These are phyloP conservation scores for Drosophila murphyi DNA, from an alignment of 1,140 invertebrate genomes.

Conservation along the genomic window DNA sequence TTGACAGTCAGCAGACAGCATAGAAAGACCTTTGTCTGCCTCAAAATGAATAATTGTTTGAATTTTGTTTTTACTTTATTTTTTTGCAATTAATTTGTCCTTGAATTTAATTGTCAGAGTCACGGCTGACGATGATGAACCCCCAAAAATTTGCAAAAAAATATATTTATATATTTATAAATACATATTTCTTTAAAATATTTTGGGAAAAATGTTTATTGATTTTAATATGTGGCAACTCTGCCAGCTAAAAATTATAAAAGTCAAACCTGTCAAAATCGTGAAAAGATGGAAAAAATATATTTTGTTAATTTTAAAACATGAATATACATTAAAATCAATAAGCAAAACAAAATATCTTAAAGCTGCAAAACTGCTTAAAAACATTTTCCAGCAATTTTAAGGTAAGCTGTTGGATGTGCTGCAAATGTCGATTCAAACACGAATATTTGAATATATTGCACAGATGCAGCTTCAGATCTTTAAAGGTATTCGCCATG, in stretches of 20 bases:
- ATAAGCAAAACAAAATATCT: too few species aligned
- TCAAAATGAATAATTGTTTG: conserved; percentile 61
- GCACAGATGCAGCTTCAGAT: conserved; percentile 20
- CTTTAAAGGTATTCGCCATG: conserved; percentile 45
- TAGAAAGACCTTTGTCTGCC: conserved; percentile 43
- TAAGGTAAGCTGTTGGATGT: not conserved
- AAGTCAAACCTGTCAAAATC: not conserved
- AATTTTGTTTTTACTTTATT: conserved; percentile 27
- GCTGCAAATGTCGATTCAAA: not conserved
- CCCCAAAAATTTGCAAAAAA: conserved; percentile 39
- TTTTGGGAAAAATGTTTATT: not conserved
- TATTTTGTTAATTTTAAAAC: too few species aligned
- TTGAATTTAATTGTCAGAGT: conserved; percentile 77
- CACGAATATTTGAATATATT: conserved; percentile 6
- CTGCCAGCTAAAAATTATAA: not conserved
- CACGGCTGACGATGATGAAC: conserved; percentile 61
- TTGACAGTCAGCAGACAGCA: conserved; percentile 33
- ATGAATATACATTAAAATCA: too few species aligned
- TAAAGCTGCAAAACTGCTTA: too few species aligned
- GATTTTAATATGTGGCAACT: not conserved
- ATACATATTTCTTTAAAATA: not conserved
- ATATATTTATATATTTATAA: not conserved
- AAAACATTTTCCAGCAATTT: too few species aligned
- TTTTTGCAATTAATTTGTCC: conserved; percentile 70
- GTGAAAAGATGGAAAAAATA: too few species aligned